Conservation (phyloP, 2,113 vertebrate genomes). For the Sus scrofa region DNA sequence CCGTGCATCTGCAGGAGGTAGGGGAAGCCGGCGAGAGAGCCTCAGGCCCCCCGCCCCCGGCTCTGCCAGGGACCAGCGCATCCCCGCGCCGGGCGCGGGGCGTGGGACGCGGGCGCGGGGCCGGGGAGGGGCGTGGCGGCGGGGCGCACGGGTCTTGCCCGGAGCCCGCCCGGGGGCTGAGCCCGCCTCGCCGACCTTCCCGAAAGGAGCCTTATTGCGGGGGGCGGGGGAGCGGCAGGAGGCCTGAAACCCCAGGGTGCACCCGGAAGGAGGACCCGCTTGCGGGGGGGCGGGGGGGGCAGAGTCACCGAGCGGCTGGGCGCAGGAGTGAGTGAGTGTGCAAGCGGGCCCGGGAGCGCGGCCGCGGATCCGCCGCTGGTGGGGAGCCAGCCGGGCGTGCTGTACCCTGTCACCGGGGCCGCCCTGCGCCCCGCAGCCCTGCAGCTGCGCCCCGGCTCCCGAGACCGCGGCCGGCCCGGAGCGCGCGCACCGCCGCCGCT, state of each 20-base stretch:
- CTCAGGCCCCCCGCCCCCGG: not conserved
- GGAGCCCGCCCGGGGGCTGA: not conserved
- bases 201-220: not conserved
- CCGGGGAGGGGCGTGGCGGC: conserved; percentile 67
- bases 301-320: conserved; percentile 22
- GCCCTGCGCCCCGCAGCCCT: conserved; percentile 63
- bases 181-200: not conserved
- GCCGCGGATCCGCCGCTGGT: conserved; percentile 21
- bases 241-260: conserved; percentile 25
- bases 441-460: not conserved
- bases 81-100: not conserved
- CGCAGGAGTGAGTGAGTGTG: conserved; percentile 54
- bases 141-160: not conserved
- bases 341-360: not conserved
- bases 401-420: conserved; percentile 80
- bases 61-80: not conserved
- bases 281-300: not conserved
- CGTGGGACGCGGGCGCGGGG: not conserved
- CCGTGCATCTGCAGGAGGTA: not conserved
- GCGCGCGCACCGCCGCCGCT: not conserved
- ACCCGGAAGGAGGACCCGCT: conserved; percentile 38
- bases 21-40: not conserved
- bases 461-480: not conserved
- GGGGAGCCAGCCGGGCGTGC: conserved; percentile 18
- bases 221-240: not conserved